Base-by-base conservation (phyloP, 2,113 vertebrate genomes). In the Glaucidium brasilianum region DNA sequence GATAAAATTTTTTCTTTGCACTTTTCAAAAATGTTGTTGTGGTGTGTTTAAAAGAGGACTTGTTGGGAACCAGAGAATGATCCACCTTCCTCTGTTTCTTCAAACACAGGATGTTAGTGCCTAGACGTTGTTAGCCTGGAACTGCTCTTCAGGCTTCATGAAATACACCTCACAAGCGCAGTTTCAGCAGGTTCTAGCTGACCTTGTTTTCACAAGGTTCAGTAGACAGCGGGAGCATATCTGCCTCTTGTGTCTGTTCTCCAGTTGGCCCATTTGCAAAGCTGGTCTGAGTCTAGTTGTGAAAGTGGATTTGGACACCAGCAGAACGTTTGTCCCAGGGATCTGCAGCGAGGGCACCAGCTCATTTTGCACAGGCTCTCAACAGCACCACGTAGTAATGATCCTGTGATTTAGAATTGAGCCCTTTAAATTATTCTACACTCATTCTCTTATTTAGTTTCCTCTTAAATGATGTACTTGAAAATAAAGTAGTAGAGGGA, bases 311-410 rank as follows among this genome's bases (percentile, higher is more conserved):
- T n/a, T 66, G 50, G 85, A 4, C 60, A 50, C 35, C 5, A 15
- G 2, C 41, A 43, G 75, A 62, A 35, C 5, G 0, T 20, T 60
- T 58, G 13, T 76, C 43, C 37, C 2, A 4, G 34, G 21, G 17
- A 16, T 26, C 73, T 72, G 62, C 58, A 62, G 49, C 0, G 15
- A 45, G 60, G 39, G 20, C 69, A 78, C 32, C 56, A 11, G 52
- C 35, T 85, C 12, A 2, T 58, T 78, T 39, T 49, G 41, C 60
- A 43, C 63, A 49, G 64, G 27, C 20, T 80, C 18, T 55, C 52
- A 21, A 0, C 15, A 53, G 35, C 2, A 5, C 50, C 17, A 5
- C 0, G 0, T 5, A 12, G 60, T 35, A 47, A 60, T 4, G 23
- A 52, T 22, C 41, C 21, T 72, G 76, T 74, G 59, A 16, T 56